Conservation (phyloP, 2,113 vertebrate genomes). For the Empidonax traillii region DNA sequence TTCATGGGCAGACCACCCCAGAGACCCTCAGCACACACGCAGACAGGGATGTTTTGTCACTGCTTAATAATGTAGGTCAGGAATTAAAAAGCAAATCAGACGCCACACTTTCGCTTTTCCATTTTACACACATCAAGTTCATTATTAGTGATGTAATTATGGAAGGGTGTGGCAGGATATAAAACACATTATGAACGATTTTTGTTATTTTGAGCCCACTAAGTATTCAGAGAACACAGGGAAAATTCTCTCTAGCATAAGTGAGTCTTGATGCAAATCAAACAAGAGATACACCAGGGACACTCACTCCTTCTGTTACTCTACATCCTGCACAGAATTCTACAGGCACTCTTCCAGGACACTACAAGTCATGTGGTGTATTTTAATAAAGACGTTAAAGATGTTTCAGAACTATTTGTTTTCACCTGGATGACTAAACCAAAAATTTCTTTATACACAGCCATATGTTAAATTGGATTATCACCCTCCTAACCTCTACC, state of each 20-base stretch:
- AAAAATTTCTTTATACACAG: not conserved
- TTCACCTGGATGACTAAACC: not conserved
- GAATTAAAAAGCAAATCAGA: not conserved
- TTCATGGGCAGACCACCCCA: not conserved
- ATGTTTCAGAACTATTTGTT: not conserved
- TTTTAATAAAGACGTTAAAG: not conserved
- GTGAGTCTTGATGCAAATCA: not conserved
- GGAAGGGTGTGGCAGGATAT: not conserved
- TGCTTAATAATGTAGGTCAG: not conserved
- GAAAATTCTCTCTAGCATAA: not conserved
- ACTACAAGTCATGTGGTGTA: not conserved
- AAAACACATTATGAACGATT: not conserved
- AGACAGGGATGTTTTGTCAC: not conserved
- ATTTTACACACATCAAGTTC: not conserved
- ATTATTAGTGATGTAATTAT: not conserved
- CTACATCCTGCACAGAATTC: not conserved
- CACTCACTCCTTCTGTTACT: not conserved
- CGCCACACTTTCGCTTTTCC: not conserved
- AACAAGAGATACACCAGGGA: not conserved
- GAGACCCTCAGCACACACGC: not conserved
- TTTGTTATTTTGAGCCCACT: not conserved
- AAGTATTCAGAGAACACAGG: not conserved
- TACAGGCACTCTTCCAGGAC: not conserved
- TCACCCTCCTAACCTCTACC: not conserved
- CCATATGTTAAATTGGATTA: not conserved